Evolutionary conservation across 1,140 invertebrate genomes (phyloP).

Genomic region (Drosophila pallidifrons): DNA sequence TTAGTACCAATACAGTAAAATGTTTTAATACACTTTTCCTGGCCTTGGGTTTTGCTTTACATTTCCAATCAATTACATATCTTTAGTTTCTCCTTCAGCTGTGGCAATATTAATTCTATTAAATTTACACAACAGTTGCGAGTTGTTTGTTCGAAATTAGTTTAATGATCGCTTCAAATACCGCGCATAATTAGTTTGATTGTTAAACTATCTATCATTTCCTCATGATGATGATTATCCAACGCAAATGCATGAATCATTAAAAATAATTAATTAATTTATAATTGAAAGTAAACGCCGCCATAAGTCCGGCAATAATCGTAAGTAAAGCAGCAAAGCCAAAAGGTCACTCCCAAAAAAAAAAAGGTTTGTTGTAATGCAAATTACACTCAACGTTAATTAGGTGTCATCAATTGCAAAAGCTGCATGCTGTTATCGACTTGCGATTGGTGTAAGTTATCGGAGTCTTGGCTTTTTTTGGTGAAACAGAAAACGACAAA

Average conservation of each 20-base stretch:
- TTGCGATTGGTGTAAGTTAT: slow-evolving; percentile 30
- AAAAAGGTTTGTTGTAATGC: slow-evolving; percentile 34
- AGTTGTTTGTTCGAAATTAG: slow-evolving; percentile 44
- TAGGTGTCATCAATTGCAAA: slow-evolving; percentile 51
- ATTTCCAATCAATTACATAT: neutral
- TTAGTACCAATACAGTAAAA: too few species aligned
- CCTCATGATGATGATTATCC: slow-evolving; percentile 58
- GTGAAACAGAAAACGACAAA: slow-evolving; percentile 3
- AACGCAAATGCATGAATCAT: slow-evolving; percentile 52
- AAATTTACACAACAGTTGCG: slow-evolving; percentile 56
- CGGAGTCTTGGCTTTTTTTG: slow-evolving; percentile 4
- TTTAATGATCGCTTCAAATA: slow-evolving; percentile 55
- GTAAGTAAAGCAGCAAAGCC: slow-evolving; percentile 38
- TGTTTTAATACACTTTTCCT: neutral
- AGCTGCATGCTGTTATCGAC: slow-evolving; percentile 11
- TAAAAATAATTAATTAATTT: slow-evolving; percentile 74
- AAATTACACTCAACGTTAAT: slow-evolving; percentile 53
- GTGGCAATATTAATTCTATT: slow-evolving; percentile 43
- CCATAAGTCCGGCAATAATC: slow-evolving; percentile 52
- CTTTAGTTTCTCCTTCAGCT: slow-evolving; percentile 1
- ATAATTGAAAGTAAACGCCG: slow-evolving; percentile 65
- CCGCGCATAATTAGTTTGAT: slow-evolving; percentile 65
- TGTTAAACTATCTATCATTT: slow-evolving; percentile 68
- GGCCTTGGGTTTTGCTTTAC: neutral
- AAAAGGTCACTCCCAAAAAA: slow-evolving; percentile 30